Conservation (phyloP, 2,113 vertebrate genomes). For the Ophiodon elongatus region DNA sequence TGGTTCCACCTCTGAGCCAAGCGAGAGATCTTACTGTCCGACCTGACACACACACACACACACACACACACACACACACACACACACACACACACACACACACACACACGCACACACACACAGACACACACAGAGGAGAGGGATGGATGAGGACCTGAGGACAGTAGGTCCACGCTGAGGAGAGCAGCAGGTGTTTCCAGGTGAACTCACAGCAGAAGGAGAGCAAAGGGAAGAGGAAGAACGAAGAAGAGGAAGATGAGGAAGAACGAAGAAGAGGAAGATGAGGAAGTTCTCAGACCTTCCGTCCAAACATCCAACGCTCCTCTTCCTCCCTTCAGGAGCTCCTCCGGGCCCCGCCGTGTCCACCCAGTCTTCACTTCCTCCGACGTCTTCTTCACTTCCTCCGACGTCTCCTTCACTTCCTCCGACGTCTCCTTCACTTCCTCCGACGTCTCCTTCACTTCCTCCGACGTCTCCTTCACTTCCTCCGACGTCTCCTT, state of each 20-base stretch:
- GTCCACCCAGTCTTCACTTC: too few species aligned
- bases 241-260: too few species aligned
- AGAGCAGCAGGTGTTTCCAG: background rate
- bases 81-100: background rate
- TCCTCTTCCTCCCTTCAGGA: background rate
- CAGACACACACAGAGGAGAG: too few species aligned
- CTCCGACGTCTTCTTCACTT: too few species aligned
- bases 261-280: background rate
- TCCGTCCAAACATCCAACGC: background rate
- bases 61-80: slow-evolving; percentile 14
- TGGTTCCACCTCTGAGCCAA: slow-evolving; percentile 89
- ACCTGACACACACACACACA: slow-evolving; percentile 76
- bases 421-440: too few species aligned
- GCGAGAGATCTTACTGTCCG: slow-evolving; percentile 86
- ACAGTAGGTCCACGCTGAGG: background rate
- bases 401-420: too few species aligned
- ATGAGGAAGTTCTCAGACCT: slow-evolving; percentile 6
- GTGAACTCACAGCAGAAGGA: background rate
- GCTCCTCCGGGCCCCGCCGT: too few species aligned
- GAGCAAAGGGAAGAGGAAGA: background rate
- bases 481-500: too few species aligned
- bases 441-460: too few species aligned
- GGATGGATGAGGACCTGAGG: too few species aligned
- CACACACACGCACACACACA: too few species aligned
- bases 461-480: too few species aligned